Base-by-base conservation (phyloP, 2,113 vertebrate species). In the Abramis brama region DNA sequence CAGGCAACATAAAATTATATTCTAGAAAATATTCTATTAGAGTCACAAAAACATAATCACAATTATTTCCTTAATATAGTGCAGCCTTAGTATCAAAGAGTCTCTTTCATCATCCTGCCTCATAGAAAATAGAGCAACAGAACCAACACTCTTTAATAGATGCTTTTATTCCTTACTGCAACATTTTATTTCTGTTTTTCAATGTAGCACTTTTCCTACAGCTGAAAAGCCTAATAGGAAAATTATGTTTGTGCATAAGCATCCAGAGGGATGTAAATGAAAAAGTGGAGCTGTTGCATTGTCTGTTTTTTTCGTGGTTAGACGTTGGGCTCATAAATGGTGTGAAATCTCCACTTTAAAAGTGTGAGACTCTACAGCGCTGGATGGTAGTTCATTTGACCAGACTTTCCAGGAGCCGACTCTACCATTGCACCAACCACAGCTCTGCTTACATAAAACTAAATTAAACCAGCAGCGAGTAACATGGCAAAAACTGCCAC, bases 61-160 rank as follows among this genome's bases (percentile, higher is more conserved):
- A 21, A 45, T 64, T 25, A 79, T 36, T 17, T 79, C 6, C 55
- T 64, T n/a, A 81, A 81, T n/a, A 23, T n/a, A 33, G 11, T 23
- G 10, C 25, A 68, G 43, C n/a, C 7, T 68, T 0, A 21, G 39
- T n/a, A n/a, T n/a, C 3, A 8, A 25, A 27, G 21, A 43, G 47
- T 23, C 30, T 45, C 5, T 73, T n/a, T 79, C 36, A 45, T 82
- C 17, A 4, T 62, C 25, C 8, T 33, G 45, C 25, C 79, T 68
- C 62, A 82, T 33, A 62, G 78, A 62, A 68, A 64, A 82, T 66
- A 45, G 45, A 66, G 62, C 62, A 52, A 68, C 43, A 52, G 45
- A 68, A 52, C 62, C 62, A 66, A 52, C 39, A 68, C 78, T 45
- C 39, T 19, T 45, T 43, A 81, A 68, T 17, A 64, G 36, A 68